Percentiles rank a stretch among this genome's conserved stretches.
Evolutionary conservation across 2,113 vertebrate species (phyloP).

Genomic region (Aythya baeri): DNA sequence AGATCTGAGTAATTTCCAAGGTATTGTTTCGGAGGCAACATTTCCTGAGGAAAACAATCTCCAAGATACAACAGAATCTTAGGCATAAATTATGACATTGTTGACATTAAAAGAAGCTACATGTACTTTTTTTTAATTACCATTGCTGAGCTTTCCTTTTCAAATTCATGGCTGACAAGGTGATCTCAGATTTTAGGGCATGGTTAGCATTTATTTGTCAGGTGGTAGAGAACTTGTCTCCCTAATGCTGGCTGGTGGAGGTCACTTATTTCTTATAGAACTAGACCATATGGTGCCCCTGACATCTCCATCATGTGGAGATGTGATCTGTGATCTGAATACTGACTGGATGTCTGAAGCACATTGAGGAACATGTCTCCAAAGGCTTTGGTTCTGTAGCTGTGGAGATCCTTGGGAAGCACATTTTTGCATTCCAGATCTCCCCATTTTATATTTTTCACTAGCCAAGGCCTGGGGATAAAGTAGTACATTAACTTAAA

Average conservation of each 20-base stretch:
- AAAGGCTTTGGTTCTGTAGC: neutral
- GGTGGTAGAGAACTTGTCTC: neutral
- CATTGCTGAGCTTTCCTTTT: neutral
- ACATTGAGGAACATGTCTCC: rapidly evolving
- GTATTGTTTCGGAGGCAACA: neutral
- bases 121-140: neutral
- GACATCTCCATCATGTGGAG: conserved; percentile 24
- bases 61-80: neutral
- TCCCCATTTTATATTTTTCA: neutral
- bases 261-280: neutral
- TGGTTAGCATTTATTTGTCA: neutral
- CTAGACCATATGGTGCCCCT: neutral
- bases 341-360: neutral
- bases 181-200: neutral
- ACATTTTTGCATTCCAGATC: neutral
- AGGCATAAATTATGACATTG: neutral
- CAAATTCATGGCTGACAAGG: neutral
- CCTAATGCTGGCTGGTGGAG: neutral
- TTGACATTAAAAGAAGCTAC: neutral
- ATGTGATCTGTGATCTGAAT: neutral
- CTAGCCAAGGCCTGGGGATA: neutral
- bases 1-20: neutral
- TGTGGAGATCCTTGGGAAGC: neutral
- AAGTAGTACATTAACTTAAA: neutral
- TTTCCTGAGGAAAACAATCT: neutral